Evolutionary conservation across 2,113 vertebrate species (phyloP).

Genomic region (Ornithorhynchus anatinus): DNA sequence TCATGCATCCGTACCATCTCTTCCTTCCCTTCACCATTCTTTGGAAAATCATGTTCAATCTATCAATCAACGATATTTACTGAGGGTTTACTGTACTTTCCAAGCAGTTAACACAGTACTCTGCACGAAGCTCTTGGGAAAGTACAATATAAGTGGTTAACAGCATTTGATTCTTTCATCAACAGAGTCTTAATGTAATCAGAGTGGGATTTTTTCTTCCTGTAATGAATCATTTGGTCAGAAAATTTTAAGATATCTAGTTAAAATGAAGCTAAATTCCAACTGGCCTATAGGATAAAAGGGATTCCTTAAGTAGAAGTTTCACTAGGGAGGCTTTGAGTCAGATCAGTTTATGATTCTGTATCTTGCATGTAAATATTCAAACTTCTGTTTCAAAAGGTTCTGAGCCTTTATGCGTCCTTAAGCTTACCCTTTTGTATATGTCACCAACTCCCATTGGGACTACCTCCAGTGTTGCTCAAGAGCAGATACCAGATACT

Average conservation of each 20-base stretch:
- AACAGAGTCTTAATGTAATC: slow-evolving; percentile 55
- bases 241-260: slow-evolving; percentile 66
- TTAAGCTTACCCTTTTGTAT: slow-evolving; percentile 39
- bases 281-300: slow-evolving; percentile 48
- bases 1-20: too few species aligned
- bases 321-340: slow-evolving; percentile 41
- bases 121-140: slow-evolving; percentile 11
- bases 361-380: slow-evolving; percentile 59
- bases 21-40: too few species aligned
- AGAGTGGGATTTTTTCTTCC: slow-evolving; percentile 46
- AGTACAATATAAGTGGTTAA: slow-evolving; percentile 55
- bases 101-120: too few species aligned
- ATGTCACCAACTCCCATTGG: slow-evolving; percentile 31
- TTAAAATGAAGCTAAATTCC: slow-evolving; percentile 60
- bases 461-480: slow-evolving; percentile 34
- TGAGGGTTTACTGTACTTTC: too few species aligned
- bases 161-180: slow-evolving; percentile 62
- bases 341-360: slow-evolving; percentile 48
- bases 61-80: too few species aligned
- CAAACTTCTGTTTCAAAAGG: slow-evolving; percentile 44
- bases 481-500: slow-evolving; percentile 53
- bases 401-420: slow-evolving; percentile 41
- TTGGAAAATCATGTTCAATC: too few species aligned
- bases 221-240: slow-evolving; percentile 56
- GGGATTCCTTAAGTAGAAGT: slow-evolving; percentile 1